Evolutionary conservation across 1,140 invertebrate species (phyloP), one percentile per base, ranked within the genome.

Genomic region (Gryon sp.): DNA sequence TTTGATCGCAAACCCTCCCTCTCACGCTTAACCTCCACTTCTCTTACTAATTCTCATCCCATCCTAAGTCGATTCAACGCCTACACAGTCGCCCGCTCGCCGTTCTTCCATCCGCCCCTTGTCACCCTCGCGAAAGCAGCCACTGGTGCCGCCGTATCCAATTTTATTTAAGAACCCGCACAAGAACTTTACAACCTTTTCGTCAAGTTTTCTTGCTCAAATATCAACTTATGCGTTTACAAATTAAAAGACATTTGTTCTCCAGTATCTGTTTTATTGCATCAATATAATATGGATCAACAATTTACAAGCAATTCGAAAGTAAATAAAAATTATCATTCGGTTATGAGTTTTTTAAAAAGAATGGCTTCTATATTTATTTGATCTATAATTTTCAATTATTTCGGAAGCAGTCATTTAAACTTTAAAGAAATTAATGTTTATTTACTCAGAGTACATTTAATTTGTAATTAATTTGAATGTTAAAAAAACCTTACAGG

Each of bases 1-100:
- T 89, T 89, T 89, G 87, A 89, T 89, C 86, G 86, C 86, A 83
- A 87, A 80, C 73, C 84, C 86, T 83, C 50, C 73, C 78, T 80
- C 76, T 76, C 80, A 73, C 80, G 72, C 76, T 78, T 78, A 77
- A 75, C 65, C 60, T 78, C 73, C 66, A 24, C 52, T 76, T 52
- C 68, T 69, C 57, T 72, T 76, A 46, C 62, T 46, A 43, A 74
- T 79, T 73, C 59, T 74, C 60, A 68, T 68, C 65, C 55, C 69
- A 68, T 66, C 48, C 62, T 69, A 69, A 77, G 74, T 76, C 73
- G 72, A 75, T 76, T 72, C 65, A 70, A 79, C 72, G 70, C 63
- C 73, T 76, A 52, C 73, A 48, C 73, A 48, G 20, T 24, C 43
- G 24, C 30, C 59, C 53, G 30, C 6, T 26, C 48, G 14, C 36